Conservation (phyloP, 2,888 invertebrate species). For the Eupithecia dodoneata region DNA sequence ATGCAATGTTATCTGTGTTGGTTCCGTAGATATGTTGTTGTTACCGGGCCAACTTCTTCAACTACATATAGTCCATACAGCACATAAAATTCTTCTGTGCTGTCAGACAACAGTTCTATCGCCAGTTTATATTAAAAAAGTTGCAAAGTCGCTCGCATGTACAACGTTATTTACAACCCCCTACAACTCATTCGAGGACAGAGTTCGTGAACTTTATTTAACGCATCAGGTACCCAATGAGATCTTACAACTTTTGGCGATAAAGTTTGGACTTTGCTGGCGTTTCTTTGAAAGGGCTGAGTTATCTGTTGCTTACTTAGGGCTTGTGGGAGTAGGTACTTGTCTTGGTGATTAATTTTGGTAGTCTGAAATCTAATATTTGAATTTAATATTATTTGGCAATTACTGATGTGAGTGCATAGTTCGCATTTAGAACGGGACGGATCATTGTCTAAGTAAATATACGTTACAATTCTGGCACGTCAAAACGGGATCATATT, state of each 20-base stretch:
- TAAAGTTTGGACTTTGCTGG: constrained; percentile 20
- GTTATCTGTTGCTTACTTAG: constrained; percentile 2
- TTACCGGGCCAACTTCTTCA: no score
- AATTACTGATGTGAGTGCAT: no score
- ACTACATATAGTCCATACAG: no score
- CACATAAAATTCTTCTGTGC: no score
- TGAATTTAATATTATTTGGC: neutral
- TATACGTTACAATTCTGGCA: no score
- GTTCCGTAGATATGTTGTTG: no score
- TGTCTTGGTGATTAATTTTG: neutral
- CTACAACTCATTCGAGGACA: constrained; percentile 57
- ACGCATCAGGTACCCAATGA: constrained; percentile 52
- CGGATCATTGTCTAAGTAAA: no score
- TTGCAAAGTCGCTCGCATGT: constrained; percentile 17
- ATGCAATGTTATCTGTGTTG: no score
- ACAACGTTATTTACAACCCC: constrained; percentile 60
- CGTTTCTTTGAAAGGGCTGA: constrained; percentile 3
- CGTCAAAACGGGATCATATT: no score
- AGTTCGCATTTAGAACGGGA: no score
- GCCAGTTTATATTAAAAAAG: neutral
- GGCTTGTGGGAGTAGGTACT: neutral
- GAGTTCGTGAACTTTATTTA: constrained; percentile 59
- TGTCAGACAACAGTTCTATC: neutral
- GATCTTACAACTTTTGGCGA: constrained; percentile 32
- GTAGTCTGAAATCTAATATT: neutral